A percentile compares a stretch with the other conserved stretches of the same genome.
Conservation (phyloP, 2,797 vertebrate genomes). For the Epinephelus coioides region DNA sequence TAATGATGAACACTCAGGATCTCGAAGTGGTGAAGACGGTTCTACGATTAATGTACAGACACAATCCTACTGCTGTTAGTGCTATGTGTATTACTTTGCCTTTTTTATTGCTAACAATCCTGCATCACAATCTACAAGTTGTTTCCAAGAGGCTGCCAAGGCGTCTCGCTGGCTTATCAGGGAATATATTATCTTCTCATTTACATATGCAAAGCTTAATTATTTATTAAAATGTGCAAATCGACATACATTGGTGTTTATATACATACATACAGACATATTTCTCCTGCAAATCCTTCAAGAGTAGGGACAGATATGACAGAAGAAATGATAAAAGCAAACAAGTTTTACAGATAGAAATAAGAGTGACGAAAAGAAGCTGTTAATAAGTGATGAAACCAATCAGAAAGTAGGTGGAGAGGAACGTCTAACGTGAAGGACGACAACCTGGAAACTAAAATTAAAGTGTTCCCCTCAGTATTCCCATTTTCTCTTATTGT, state of each 20-base stretch:
- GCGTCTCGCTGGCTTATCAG: slow-evolving; percentile 47
- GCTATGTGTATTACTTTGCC: slow-evolving; percentile 45
- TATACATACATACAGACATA: slow-evolving; percentile 51
- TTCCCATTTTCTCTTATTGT: slow-evolving; percentile 33
- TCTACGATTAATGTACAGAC: slow-evolving; percentile 31
- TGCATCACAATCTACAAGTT: slow-evolving; percentile 34
- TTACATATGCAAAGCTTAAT: slow-evolving; percentile 60
- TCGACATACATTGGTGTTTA: slow-evolving; percentile 61
- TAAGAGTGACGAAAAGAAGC: not conserved
- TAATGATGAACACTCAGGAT: slow-evolving; percentile 8
- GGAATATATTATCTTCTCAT: slow-evolving; percentile 46
- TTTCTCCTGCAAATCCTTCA: slow-evolving; percentile 42
- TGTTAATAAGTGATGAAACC: not conserved
- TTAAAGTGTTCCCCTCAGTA: slow-evolving; percentile 1
- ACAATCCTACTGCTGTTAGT: slow-evolving; percentile 63
- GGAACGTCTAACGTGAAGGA: slow-evolving; percentile 14
- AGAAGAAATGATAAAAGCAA: not conserved
- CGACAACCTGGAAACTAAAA: slow-evolving; percentile 6
- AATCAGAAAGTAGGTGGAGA: slow-evolving; percentile 9
- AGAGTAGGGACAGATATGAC: slow-evolving; percentile 15
- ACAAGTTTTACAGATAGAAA: not conserved
- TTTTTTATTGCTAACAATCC: slow-evolving; percentile 56
- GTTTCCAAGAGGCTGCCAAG: slow-evolving; percentile 6
- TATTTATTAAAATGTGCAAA: slow-evolving; percentile 87
- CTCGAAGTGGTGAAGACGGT: not conserved